These are phyloP conservation scores for Leptothorax acervorum DNA, from an alignment of 2,888 invertebrate genomes.

Conservation along the genomic window DNA sequence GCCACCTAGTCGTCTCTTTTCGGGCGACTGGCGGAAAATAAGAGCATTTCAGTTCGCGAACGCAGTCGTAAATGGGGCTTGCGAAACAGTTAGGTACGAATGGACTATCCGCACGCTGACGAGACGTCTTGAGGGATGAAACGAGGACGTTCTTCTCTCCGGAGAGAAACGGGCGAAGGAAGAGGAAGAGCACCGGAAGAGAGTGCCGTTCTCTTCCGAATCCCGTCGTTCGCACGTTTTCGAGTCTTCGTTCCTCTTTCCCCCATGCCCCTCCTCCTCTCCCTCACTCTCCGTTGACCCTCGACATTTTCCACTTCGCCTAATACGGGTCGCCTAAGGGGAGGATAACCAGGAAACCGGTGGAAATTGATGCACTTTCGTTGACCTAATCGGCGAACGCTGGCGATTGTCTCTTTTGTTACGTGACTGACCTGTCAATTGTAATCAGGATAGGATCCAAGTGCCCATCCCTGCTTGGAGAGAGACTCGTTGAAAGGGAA, in stretches of 20 bases:
- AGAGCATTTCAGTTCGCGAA: conserved; percentile 63
- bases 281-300: neutral
- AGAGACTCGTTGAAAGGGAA: conserved; percentile 30
- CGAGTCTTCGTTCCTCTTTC: neutral
- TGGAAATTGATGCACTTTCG: conserved; percentile 62
- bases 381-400: conserved; percentile 72
- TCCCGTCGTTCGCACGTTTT: conserved; percentile 68
- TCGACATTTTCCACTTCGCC: conserved; percentile 53
- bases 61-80: conserved; percentile 61
- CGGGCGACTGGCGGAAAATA: conserved; percentile 56
- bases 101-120: conserved; percentile 67
- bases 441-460: conserved; percentile 10
- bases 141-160: conserved; percentile 37
- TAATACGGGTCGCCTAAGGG: conserved; percentile 38
- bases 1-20: conserved; percentile 21
- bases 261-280: neutral
- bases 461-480: neutral
- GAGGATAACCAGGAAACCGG: conserved; percentile 25
- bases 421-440: conserved; percentile 47
- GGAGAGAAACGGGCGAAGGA: neutral
- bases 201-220: conserved; percentile 28
- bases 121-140: conserved; percentile 55
- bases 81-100: conserved; percentile 75
- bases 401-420: conserved; percentile 28
- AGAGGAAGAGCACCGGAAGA: conserved; percentile 49